Conservation (phyloP, 2,113 vertebrate genomes). For the Puma concolor region DNA sequence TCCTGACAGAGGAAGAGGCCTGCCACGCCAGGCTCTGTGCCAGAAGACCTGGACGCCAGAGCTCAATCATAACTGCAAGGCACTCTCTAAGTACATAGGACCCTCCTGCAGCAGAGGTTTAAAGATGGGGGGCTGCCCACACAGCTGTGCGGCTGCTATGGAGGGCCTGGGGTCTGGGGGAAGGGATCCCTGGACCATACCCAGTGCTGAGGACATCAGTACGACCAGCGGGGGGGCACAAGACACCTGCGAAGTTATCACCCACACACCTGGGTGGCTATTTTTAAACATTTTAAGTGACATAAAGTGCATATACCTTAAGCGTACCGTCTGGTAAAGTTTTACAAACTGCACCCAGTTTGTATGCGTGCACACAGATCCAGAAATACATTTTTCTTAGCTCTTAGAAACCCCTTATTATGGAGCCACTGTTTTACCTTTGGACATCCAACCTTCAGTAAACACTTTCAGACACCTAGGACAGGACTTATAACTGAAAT, state of each 20-base stretch:
- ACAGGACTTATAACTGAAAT: not conserved
- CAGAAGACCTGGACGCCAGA: not conserved
- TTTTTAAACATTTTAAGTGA: not conserved
- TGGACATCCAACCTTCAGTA: not conserved
- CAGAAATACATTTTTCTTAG: not conserved
- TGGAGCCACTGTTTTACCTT: not conserved
- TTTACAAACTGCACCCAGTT: not conserved
- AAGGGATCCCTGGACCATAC: fast-evolving
- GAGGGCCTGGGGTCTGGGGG: not conserved
- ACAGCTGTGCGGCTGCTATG: not conserved
- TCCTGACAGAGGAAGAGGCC: fast-evolving
- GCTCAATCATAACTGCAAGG: not conserved
- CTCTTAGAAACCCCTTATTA: not conserved
- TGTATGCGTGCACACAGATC: not conserved
- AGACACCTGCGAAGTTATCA: not conserved
- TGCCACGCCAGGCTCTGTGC: not conserved
- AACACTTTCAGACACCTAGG: not conserved
- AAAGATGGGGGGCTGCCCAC: not conserved
- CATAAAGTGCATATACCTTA: not conserved
- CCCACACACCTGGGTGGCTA: not conserved
- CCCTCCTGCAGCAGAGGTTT: not conserved
- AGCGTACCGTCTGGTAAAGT: not conserved
- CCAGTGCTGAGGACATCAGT: not conserved
- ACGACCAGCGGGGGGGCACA: not conserved
- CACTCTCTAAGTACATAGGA: not conserved